Evolutionary conservation across 2,888 invertebrate species (phyloP).

Genomic region (Osmoderma eremita): DNA sequence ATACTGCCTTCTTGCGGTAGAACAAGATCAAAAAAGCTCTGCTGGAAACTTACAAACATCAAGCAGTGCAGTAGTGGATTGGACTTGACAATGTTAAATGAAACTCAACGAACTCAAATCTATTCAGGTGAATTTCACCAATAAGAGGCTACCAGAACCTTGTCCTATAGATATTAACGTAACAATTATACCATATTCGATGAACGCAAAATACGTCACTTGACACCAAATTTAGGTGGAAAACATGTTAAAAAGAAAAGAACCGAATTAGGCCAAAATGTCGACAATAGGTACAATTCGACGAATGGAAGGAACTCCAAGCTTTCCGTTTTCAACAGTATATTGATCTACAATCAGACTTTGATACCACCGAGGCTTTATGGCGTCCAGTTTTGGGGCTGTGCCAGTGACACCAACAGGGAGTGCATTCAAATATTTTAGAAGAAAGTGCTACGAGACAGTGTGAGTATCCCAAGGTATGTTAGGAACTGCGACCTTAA

Average conservation of each 20-base stretch:
- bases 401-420: too few relatives aligned
- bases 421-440: too few relatives aligned
- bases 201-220: not conserved
- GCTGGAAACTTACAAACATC: not conserved
- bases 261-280: too few relatives aligned
- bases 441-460: not conserved
- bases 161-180: not conserved
- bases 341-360: slow-evolving; percentile 15
- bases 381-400: too few relatives aligned
- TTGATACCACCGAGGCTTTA: too few relatives aligned
- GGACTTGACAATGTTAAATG: not conserved
- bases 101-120: not conserved
- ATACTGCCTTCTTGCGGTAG: not conserved
- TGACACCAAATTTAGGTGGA: slow-evolving; percentile 6
- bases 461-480: not conserved
- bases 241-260: slow-evolving; percentile 13
- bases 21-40: not conserved
- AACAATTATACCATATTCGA: not conserved
- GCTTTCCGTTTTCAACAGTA: not conserved
- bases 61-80: not conserved
- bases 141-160: not conserved
- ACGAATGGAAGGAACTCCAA: slow-evolving; percentile 1
- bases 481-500: not conserved
- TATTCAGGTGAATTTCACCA: not conserved
- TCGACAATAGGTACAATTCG: slow-evolving; percentile 3